phyloP scores from a whole-genome alignment of 2,113 vertebrate species.

The Aegithalos caudatus region DNA sequence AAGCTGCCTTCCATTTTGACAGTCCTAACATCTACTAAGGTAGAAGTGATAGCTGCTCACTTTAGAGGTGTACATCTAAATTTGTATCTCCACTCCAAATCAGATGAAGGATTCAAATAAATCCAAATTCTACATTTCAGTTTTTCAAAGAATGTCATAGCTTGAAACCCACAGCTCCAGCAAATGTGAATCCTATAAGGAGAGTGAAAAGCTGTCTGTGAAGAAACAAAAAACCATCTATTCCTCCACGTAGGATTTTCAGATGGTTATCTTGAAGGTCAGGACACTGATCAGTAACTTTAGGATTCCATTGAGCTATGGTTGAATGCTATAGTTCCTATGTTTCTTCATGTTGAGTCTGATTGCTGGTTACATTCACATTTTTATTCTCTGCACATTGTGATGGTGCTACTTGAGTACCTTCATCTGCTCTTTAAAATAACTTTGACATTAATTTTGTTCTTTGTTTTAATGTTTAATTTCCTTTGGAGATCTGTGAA shows the following conservation, averaged over 20 bases:
- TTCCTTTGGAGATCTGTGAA: not conserved
- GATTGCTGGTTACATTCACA: not conserved
- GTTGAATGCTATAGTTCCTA: not conserved
- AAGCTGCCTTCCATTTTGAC: not conserved
- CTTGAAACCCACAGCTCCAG: not conserved
- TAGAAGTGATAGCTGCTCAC: too few relatives aligned
- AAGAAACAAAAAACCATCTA: not conserved
- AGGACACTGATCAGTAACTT: not conserved
- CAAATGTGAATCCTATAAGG: not conserved
- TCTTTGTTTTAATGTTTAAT: not conserved
- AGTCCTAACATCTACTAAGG: not conserved
- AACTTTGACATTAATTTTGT: not conserved
- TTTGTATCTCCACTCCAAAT: not conserved
- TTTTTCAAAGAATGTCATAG: not conserved
- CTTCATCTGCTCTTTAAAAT: not conserved
- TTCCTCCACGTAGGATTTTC: not conserved
- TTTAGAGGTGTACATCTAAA: not conserved
- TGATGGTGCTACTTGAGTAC: not conserved
- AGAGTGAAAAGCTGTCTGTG: not conserved
- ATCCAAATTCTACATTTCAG: not conserved
- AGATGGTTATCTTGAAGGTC: not conserved
- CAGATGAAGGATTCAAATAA: not conserved
- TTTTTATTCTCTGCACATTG: not conserved
- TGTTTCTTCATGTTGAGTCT: not conserved
- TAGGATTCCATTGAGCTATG: not conserved